phyloP scores from a whole-genome alignment of 1,140 invertebrate genomes.

The Drosophila simulans region DNA sequence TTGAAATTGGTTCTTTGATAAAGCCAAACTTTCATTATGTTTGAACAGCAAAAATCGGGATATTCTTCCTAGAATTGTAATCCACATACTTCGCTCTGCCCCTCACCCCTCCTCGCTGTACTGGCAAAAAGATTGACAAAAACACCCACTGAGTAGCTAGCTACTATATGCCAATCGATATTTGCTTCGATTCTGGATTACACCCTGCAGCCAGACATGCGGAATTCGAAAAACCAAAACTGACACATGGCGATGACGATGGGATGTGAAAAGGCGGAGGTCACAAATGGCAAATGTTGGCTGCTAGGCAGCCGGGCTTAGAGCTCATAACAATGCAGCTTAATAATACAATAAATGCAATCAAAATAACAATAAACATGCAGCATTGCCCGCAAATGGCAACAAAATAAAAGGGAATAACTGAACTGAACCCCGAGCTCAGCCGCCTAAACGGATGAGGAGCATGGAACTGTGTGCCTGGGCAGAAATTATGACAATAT shows the following conservation, averaged over 20 bases:
- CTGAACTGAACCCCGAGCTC: conserved; percentile 32
- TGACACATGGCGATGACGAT: neutral
- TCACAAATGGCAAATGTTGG: conserved; percentile 50
- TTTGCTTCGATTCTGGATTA: conserved; percentile 28
- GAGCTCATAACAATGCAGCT: conserved; percentile 76
- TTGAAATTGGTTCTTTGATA: conserved; percentile 5
- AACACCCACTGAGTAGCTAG: conserved; percentile 25
- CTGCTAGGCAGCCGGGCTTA: conserved; percentile 59
- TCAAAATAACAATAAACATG: conserved; percentile 84
- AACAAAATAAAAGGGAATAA: conserved; percentile 63
- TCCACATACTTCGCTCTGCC: conserved; percentile 5
- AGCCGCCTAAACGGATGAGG: conserved; percentile 66
- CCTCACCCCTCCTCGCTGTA: neutral
- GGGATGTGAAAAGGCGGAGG: neutral
- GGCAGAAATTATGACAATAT: conserved; percentile 81
- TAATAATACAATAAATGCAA: conserved; percentile 84
- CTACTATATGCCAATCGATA: conserved; percentile 33
- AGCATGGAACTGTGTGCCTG: conserved; percentile 19
- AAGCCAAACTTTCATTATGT: neutral
- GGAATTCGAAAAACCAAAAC: conserved; percentile 16
- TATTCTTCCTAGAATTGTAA: conserved; percentile 13
- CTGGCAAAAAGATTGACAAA: conserved; percentile 34
- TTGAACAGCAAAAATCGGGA: conserved; percentile 2
- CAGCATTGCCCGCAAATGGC: conserved; percentile 76
- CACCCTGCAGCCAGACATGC: conserved; percentile 18